Conservation (phyloP, 1,140 invertebrate genomes). For the Phthorimaea operculella region DNA sequence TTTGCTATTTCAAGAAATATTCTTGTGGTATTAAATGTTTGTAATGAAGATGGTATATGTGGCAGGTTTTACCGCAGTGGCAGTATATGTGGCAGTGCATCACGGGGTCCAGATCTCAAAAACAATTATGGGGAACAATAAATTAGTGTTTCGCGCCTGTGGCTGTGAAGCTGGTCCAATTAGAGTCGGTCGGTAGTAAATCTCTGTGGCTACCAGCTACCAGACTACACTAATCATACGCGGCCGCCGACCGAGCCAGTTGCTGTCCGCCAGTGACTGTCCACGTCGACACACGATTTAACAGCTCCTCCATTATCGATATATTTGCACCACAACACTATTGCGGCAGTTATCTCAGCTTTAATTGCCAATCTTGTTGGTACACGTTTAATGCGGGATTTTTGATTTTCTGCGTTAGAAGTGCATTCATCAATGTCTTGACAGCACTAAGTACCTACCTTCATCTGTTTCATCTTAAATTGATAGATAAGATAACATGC, state of each 20-base stretch:
- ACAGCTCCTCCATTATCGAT: constrained; percentile 49
- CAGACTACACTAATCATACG: constrained; percentile 64
- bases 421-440: no score
- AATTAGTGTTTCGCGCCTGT: constrained; percentile 53
- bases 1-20: constrained; percentile 3
- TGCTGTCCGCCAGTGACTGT: constrained; percentile 33
- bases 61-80: constrained; percentile 7
- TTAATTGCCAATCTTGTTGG: not conserved
- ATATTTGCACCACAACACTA: constrained; percentile 29
- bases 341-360: not conserved
- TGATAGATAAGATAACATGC: no score
- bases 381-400: no score
- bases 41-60: constrained; percentile 41
- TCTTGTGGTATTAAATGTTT: constrained; percentile 12
- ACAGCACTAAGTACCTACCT: no score
- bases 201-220: constrained; percentile 63
- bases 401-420: no score
- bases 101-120: constrained; percentile 37
- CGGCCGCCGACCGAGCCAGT: constrained; percentile 34
- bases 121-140: constrained; percentile 61
- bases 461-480: no score
- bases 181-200: constrained; percentile 59
- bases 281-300: constrained; percentile 44
- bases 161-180: constrained; percentile 56
- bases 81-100: constrained; percentile 23